Evolutionary conservation across 2,888 invertebrate genomes (phyloP).

Genomic region (Philaethria dido): DNA sequence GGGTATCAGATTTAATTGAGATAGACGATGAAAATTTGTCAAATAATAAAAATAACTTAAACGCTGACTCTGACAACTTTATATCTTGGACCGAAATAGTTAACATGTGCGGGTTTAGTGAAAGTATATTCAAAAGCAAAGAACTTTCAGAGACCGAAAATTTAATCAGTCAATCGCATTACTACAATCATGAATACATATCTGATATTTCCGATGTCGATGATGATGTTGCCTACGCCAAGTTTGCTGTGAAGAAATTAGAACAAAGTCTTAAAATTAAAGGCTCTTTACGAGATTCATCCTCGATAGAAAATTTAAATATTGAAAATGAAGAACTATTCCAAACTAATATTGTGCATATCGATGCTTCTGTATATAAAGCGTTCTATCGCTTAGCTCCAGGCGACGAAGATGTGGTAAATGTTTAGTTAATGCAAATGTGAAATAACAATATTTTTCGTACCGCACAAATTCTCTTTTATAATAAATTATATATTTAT

Average conservation of each 20-base stretch:
- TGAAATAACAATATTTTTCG: slow-evolving; percentile 1
- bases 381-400: slow-evolving; percentile 67
- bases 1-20: slow-evolving; percentile 59
- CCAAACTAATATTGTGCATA: slow-evolving; percentile 44
- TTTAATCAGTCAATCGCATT: slow-evolving; percentile 61
- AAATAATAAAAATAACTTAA: slow-evolving; percentile 41
- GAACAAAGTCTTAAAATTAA: slow-evolving; percentile 61
- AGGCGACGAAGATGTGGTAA: slow-evolving; percentile 63
- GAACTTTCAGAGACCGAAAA: slow-evolving; percentile 56
- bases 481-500: slow-evolving; percentile 3
- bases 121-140: slow-evolving; percentile 53
- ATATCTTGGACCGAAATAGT: slow-evolving; percentile 70
- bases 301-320: slow-evolving; percentile 65
- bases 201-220: slow-evolving; percentile 55
- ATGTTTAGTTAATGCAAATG: slow-evolving; percentile 50
- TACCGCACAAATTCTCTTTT: not conserved
- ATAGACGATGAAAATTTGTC: slow-evolving; percentile 40
- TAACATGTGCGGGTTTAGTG: slow-evolving; percentile 57
- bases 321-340: slow-evolving; percentile 49
- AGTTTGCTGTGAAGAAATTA: slow-evolving; percentile 71
- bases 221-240: slow-evolving; percentile 61
- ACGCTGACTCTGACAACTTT: slow-evolving; percentile 47
- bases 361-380: slow-evolving; percentile 53
- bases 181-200: slow-evolving; percentile 48
- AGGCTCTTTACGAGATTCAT: slow-evolving; percentile 66